Conservation (phyloP, 1,140 invertebrate genomes). For the Eueides isabella region DNA sequence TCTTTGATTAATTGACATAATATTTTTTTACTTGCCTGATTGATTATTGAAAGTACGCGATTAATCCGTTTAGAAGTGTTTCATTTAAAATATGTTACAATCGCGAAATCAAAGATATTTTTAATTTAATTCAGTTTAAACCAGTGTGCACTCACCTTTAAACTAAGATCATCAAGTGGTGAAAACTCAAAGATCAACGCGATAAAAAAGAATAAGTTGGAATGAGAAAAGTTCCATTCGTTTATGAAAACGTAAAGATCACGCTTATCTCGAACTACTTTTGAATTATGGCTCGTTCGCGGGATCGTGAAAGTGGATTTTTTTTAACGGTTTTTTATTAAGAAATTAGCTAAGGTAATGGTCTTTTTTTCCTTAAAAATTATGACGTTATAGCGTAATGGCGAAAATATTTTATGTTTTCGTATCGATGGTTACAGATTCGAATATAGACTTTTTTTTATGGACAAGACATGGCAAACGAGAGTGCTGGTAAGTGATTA, state of each 20-base stretch:
- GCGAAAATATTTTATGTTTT: no score
- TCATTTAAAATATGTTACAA: no score
- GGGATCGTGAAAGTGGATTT: constrained; percentile 6
- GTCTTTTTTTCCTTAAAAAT: not conserved
- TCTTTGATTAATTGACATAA: no score
- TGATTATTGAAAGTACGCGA: no score
- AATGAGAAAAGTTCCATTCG: constrained; percentile 76
- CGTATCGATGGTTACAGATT: no score
- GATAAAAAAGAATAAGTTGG: constrained; percentile 74
- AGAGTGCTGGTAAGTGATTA: no score
- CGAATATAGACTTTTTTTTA: no score
- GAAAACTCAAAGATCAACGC: constrained; percentile 44
- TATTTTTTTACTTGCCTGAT: no score
- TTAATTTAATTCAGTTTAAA: not conserved
- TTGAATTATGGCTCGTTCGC: constrained; percentile 60
- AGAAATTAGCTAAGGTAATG: not conserved
- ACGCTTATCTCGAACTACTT: constrained; percentile 68
- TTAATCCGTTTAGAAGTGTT: no score
- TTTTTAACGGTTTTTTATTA: not conserved
- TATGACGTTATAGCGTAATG: not conserved
- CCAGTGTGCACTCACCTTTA: constrained; percentile 29
- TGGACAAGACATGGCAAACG: no score
- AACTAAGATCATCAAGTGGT: constrained; percentile 54
- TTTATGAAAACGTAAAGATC: constrained; percentile 74
- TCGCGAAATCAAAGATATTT: no score